These are phyloP conservation scores for Eretmochelys imbricata DNA, from an alignment of 2,113 vertebrate genomes.

Conservation along the genomic window DNA sequence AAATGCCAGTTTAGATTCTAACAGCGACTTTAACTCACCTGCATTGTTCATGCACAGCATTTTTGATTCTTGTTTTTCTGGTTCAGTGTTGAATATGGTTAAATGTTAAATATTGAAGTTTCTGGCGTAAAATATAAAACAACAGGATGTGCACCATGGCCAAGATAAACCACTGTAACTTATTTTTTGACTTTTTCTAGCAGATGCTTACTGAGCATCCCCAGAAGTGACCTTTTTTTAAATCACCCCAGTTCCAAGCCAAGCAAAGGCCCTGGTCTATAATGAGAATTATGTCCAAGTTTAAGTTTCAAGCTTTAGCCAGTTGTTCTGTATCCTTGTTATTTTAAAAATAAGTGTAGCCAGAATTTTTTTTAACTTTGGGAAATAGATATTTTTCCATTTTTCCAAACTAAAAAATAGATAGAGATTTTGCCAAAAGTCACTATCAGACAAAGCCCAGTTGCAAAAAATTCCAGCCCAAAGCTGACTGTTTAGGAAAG, in stretches of 20 bases:
- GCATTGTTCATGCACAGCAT: neutral
- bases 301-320: neutral
- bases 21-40: neutral
- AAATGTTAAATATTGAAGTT: neutral
- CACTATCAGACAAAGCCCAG: neutral
- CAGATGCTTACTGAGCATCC: neutral
- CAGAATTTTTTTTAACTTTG: neutral
- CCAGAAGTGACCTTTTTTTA: neutral
- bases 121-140: neutral
- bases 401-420: neutral
- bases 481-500: neutral
- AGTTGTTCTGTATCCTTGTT: neutral
- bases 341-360: neutral
- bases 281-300: neutral
- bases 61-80: neutral
- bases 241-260: neutral
- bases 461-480: neutral
- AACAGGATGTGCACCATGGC: accelerated
- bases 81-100: neutral
- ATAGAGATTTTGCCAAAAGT: neutral
- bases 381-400: neutral
- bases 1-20: neutral
- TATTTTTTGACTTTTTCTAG: neutral
- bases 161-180: neutral
- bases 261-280: neutral